phyloP scores from a whole-genome alignment of 2,888 invertebrate genomes.

The Parnassius glacialis region DNA sequence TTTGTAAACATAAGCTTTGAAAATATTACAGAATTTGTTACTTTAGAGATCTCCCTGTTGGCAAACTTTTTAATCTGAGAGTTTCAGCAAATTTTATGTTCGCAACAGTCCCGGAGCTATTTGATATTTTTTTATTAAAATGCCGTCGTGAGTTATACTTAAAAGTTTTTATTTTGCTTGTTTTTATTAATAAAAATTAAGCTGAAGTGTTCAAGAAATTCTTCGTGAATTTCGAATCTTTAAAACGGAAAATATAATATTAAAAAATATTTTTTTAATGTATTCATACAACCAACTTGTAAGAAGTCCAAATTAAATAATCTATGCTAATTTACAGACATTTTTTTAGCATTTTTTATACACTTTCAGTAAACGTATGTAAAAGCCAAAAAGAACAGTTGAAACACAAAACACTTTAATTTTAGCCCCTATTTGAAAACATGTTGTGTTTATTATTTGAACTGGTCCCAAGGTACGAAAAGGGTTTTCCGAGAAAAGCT shows the following conservation, averaged over 20 bases:
- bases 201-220: too few species aligned
- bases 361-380: too few species aligned
- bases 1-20: slow-evolving; percentile 44
- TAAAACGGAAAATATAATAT: too few species aligned
- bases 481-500: slow-evolving; percentile 7
- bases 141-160: slow-evolving; percentile 12
- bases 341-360: too few species aligned
- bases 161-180: slow-evolving; percentile 18
- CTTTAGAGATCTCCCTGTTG: slow-evolving; percentile 20
- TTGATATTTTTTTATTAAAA: slow-evolving; percentile 27
- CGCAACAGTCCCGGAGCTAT: slow-evolving; percentile 23
- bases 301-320: too few species aligned
- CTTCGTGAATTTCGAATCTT: too few species aligned
- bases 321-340: too few species aligned
- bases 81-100: slow-evolving; percentile 25
- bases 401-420: neutral
- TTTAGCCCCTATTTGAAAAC: slow-evolving; percentile 15
- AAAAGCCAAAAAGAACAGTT: too few species aligned
- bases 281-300: too few species aligned
- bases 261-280: too few species aligned
- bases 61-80: slow-evolving; percentile 28
- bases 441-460: slow-evolving; percentile 27
- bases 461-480: slow-evolving; percentile 20
- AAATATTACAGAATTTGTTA: slow-evolving; percentile 34
- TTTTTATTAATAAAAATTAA: too few species aligned